A percentile compares a stretch with the other conserved stretches of the same genome.
These are phyloP conservation scores for Drosophila rhopaloa DNA, from an alignment of 1,140 invertebrate species.

Conservation along the genomic window DNA sequence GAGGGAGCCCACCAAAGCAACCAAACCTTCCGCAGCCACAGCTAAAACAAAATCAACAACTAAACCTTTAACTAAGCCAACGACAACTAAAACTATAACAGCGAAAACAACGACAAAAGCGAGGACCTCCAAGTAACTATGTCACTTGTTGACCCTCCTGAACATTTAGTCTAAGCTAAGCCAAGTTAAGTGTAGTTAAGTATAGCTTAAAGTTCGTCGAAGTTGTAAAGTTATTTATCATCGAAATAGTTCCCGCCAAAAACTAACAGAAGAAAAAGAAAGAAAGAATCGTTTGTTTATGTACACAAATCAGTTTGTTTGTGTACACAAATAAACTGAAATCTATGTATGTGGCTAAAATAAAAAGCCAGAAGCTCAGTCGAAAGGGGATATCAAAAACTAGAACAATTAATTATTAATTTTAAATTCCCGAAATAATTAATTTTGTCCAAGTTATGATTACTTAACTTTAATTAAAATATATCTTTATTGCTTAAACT, in stretches of 20 bases:
- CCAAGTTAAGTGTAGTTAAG: constrained; percentile 48
- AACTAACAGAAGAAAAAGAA: neutral
- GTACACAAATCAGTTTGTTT: constrained; percentile 23
- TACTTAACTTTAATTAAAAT: neutral
- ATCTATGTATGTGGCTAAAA: neutral
- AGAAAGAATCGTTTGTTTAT: constrained; percentile 16
- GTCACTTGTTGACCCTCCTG: constrained; percentile 46
- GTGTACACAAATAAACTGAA: constrained; percentile 22
- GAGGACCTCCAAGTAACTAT: constrained; percentile 33
- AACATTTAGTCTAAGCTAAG: constrained; percentile 47
- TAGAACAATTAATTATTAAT: neutral
- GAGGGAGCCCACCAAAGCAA: constrained; percentile 23
- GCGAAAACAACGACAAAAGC: constrained; percentile 24
- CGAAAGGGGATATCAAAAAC: neutral
- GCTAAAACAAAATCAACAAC: constrained; percentile 27
- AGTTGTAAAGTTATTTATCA: constrained; percentile 41
- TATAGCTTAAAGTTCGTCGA: constrained; percentile 44
- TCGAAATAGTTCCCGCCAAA: constrained; percentile 35
- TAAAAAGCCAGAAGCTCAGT: constrained; percentile 12
- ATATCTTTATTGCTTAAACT: constrained; percentile 3
- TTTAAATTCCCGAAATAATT: neutral
- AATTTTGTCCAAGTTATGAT: neutral
- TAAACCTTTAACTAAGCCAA: constrained; percentile 13
- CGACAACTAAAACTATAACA: constrained; percentile 12
- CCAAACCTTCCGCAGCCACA: constrained; percentile 13